Conservation (phyloP, 2,888 invertebrate species). For the Agonopterix arenella region DNA sequence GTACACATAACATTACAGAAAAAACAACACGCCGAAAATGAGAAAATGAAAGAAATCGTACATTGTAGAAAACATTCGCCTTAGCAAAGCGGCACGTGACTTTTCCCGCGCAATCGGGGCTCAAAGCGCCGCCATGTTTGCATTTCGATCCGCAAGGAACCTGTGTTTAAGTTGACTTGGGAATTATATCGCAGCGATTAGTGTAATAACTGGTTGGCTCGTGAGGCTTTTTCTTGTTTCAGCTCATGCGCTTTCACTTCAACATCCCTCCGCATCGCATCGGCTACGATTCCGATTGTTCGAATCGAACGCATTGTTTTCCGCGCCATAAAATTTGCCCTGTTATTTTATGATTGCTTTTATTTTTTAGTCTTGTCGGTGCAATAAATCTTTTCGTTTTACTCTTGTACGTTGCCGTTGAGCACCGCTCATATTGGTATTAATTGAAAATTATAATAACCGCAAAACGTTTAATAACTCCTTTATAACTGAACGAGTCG, state of each 20-base stretch:
- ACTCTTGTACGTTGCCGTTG: conserved; percentile 23
- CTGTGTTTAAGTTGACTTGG: conserved; percentile 77
- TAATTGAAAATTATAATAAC: conserved; percentile 30
- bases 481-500: too few species aligned
- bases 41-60: neutral
- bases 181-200: conserved; percentile 77
- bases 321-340: conserved; percentile 54
- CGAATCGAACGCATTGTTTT: conserved; percentile 60
- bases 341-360: conserved; percentile 50
- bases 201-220: conserved; percentile 75
- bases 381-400: conserved; percentile 33
- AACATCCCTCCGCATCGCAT: conserved; percentile 41
- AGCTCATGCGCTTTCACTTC: conserved; percentile 56
- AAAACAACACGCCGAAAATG: too few species aligned
- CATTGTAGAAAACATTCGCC: conserved; percentile 11
- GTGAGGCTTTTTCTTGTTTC: conserved; percentile 64
- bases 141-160: conserved; percentile 74
- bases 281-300: conserved; percentile 50
- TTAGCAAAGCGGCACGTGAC: conserved; percentile 30
- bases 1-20: too few species aligned
- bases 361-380: conserved; percentile 35
- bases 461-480: conserved; percentile 20
- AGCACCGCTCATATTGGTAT: conserved; percentile 17
- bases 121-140: conserved; percentile 77
- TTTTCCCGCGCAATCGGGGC: conserved; percentile 52